These are phyloP conservation scores for Hemibagrus wyckioides DNA, from an alignment of 2,113 vertebrate species.

Conservation along the genomic window DNA sequence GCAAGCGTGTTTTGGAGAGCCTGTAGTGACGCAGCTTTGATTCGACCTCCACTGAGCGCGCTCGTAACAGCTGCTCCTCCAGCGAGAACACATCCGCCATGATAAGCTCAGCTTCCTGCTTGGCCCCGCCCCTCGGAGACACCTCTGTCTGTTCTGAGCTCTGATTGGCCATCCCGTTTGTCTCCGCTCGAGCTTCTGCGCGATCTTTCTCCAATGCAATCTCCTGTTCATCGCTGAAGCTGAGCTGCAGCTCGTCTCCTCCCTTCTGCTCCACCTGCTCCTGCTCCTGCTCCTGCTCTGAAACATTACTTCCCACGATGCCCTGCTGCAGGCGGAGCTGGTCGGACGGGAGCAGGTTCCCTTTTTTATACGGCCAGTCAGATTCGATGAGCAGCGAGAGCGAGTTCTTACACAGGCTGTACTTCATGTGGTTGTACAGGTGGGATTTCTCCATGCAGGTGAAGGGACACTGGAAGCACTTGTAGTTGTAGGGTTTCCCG, in stretches of 20 bases:
- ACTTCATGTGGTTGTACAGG: conserved; percentile 99
- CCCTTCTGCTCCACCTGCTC: conserved; percentile 59
- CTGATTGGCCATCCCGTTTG: conserved; percentile 50
- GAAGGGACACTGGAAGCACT: conserved; percentile 98
- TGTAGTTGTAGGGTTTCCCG: conserved; percentile 99
- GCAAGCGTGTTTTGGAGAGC: conserved; percentile 76
- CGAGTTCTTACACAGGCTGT: conserved; percentile 98
- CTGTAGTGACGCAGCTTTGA: conserved; percentile 81
- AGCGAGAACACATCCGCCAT: conserved; percentile 82
- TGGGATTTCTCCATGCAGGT: conserved; percentile 99
- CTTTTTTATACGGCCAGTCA: conserved; percentile 90
- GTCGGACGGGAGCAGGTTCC: conserved; percentile 80
- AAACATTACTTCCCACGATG: conserved; percentile 49
- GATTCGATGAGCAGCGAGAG: conserved; percentile 93
- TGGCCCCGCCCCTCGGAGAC: conserved; percentile 66
- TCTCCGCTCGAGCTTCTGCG: conserved; percentile 54
- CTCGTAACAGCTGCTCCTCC: conserved; percentile 74
- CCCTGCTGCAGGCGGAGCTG: conserved; percentile 79
- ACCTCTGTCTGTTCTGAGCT: conserved; percentile 48
- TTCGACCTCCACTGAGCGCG: conserved; percentile 74
- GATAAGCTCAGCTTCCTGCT: conserved; percentile 74
- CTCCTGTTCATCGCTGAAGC: conserved; percentile 63
- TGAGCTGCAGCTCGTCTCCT: conserved; percentile 61
- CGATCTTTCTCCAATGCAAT: conserved; percentile 57
- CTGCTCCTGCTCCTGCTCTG: conserved; percentile 60